Percentiles rank a stretch among this genome's conserved stretches.
Evolutionary conservation across 2,888 invertebrate species (phyloP).

Genomic region (Mesopsocus fuscifrons): DNA sequence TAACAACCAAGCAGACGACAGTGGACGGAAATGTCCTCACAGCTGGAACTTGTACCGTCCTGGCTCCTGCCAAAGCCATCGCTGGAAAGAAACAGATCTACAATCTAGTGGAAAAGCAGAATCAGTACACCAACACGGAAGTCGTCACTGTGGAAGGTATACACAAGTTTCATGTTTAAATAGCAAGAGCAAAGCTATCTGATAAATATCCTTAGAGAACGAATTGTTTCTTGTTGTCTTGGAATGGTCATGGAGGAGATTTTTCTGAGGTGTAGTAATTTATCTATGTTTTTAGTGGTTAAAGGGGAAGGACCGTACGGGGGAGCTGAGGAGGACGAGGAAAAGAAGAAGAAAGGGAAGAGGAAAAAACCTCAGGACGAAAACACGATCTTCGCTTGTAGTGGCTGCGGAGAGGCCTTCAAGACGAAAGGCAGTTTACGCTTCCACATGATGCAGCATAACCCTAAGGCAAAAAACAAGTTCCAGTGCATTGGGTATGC

Average conservation of each 20-base stretch:
- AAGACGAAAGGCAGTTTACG: constrained; percentile 8
- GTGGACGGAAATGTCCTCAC: constrained; percentile 5
- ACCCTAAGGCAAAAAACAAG: constrained; percentile 4
- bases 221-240: too few species aligned
- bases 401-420: constrained; percentile 3
- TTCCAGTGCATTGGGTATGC: constrained; percentile 8
- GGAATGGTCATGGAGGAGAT: too few species aligned
- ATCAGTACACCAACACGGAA: constrained; percentile 7
- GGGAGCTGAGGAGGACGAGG: background rate
- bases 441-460: constrained; percentile 6
- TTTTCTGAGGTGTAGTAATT: too few species aligned
- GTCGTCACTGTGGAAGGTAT: background rate
- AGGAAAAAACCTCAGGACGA: background rate
- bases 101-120: constrained; percentile 3
- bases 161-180: background rate
- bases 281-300: too few species aligned
- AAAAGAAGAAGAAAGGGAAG: background rate
- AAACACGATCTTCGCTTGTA: background rate
- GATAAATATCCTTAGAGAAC: too few species aligned
- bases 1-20: constrained; percentile 3
- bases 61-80: constrained; percentile 2
- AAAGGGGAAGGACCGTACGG: too few species aligned
- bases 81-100: constrained; percentile 5
- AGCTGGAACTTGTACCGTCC: constrained; percentile 4
- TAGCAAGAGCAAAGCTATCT: too few species aligned